phyloP scores from a whole-genome alignment of 2,113 vertebrate species.

The Hydropotes inermis region DNA sequence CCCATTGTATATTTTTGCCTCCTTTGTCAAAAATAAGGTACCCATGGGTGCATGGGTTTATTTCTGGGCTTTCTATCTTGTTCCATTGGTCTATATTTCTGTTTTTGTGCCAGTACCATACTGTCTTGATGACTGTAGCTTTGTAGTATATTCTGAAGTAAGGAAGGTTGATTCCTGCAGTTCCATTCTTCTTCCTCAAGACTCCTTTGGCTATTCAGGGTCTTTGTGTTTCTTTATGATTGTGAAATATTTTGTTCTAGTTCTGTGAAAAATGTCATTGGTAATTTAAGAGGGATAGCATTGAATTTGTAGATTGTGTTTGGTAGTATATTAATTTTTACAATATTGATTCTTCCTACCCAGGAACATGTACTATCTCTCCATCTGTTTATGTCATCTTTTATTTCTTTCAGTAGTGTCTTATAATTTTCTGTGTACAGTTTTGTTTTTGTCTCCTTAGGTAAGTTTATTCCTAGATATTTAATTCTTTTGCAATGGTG shows the following conservation, averaged over 20 bases:
- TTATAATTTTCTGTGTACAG: background rate
- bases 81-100: background rate
- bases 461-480: background rate
- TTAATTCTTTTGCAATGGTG: background rate
- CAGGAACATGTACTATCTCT: background rate
- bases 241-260: background rate
- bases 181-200: background rate
- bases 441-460: background rate
- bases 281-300: background rate
- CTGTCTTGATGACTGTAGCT: background rate
- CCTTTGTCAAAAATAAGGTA: background rate
- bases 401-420: background rate
- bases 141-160: background rate
- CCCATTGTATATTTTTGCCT: background rate
- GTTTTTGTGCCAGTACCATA: background rate
- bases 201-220: background rate
- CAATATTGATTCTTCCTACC: background rate
- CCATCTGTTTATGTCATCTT: background rate
- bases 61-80: background rate
- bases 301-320: background rate
- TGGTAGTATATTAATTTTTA: background rate
- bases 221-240: background rate
- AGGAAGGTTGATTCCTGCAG: background rate
- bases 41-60: background rate
- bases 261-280: background rate